A percentile compares a stretch with the other conserved stretches of the same genome.
These are phyloP conservation scores for Amphibalanus amphitrite DNA, from an alignment of 1,140 invertebrate genomes.

Conservation along the genomic window DNA sequence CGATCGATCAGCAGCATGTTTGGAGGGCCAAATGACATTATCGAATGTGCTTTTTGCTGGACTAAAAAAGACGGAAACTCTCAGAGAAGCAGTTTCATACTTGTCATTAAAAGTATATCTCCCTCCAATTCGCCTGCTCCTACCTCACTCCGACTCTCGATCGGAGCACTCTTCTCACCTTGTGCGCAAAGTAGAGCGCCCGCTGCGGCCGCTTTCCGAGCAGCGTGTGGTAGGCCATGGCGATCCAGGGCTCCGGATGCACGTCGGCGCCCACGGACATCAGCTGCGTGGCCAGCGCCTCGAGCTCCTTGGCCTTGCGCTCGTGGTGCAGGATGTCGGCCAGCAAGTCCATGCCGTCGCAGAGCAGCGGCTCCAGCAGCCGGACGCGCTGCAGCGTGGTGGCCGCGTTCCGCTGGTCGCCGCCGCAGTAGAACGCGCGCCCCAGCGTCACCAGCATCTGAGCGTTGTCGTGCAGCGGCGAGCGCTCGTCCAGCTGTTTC, in stretches of 20 bases:
- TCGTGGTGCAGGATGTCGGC: slow-evolving; percentile 31
- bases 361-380: slow-evolving; percentile 36
- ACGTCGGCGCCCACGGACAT: slow-evolving; percentile 23
- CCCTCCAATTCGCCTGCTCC: too few species aligned
- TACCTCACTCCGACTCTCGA: too few species aligned
- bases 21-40: too few species aligned
- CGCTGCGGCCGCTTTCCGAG: slow-evolving; percentile 34
- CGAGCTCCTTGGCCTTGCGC: slow-evolving; percentile 29
- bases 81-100: too few species aligned
- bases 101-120: too few species aligned
- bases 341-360: slow-evolving; percentile 34
- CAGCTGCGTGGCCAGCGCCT: slow-evolving; percentile 28
- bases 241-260: slow-evolving; percentile 37
- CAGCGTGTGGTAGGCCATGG: slow-evolving; percentile 41
- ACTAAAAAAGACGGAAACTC: too few species aligned
- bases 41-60: too few species aligned
- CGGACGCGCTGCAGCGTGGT: slow-evolving; percentile 22
- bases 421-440: slow-evolving; percentile 43
- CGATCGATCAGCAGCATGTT: too few species aligned
- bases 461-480: slow-evolving; percentile 42
- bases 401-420: slow-evolving; percentile 26
- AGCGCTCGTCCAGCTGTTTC: slow-evolving; percentile 39
- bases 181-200: slow-evolving; percentile 40
- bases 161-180: too few species aligned
- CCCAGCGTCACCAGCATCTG: slow-evolving; percentile 43